A percentile compares a stretch with the other conserved stretches of the same genome.
Evolutionary conservation across 2,797 vertebrate species (phyloP).

Genomic region (Momotus momota): DNA sequence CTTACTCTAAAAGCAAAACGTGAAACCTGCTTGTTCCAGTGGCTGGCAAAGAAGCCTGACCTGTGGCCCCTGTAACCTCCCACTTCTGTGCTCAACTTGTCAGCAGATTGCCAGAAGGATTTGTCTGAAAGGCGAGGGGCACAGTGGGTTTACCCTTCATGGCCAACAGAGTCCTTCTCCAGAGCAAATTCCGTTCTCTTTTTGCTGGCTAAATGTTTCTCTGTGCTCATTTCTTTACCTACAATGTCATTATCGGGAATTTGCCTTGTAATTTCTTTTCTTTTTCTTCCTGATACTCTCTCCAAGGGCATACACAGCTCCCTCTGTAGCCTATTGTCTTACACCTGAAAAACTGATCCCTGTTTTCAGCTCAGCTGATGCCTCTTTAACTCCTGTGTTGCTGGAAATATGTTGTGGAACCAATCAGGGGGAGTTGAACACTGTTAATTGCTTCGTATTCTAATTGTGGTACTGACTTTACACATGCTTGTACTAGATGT

Average conservation of each 20-base stretch:
- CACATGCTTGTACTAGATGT: rapidly evolving
- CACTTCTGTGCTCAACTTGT: not conserved
- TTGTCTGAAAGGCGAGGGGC: not conserved
- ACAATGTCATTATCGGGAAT: not conserved
- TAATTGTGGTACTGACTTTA: not conserved
- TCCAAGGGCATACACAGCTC: not conserved
- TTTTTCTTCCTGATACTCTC: not conserved
- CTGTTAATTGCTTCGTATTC: not conserved
- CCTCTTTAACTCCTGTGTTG: not conserved
- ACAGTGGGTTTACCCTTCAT: rapidly evolving
- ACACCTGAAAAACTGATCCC: not conserved
- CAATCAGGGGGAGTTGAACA: not conserved
- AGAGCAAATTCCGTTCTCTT: not conserved
- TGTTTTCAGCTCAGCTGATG: not conserved
- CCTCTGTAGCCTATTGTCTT: not conserved
- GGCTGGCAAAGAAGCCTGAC: not conserved
- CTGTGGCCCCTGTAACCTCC: not conserved
- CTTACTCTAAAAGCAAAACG: not conserved
- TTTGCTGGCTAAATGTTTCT: not conserved
- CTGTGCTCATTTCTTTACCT: not conserved
- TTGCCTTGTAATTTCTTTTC: not conserved
- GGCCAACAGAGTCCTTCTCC: not conserved
- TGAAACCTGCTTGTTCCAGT: not conserved
- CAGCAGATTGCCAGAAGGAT: not conserved
- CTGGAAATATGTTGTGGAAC: not conserved